These are phyloP conservation scores for Siniperca knerii DNA, from an alignment of 2,113 vertebrate species.

Conservation along the genomic window DNA sequence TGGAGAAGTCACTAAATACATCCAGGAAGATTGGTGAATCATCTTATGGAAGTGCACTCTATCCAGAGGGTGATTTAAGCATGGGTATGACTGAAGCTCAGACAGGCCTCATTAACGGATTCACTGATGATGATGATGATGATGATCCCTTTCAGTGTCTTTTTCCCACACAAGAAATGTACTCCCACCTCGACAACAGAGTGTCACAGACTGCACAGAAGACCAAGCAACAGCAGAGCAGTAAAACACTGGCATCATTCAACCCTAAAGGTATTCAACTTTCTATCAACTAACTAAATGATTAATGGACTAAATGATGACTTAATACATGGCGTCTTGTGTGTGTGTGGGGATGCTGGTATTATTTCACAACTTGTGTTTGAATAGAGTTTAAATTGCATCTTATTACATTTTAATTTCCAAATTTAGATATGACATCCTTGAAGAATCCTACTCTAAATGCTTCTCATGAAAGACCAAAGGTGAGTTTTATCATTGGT, in stretches of 20 bases:
- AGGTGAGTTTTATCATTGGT: slow-evolving; percentile 21
- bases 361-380: background rate
- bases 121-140: slow-evolving; percentile 28
- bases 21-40: slow-evolving; percentile 21
- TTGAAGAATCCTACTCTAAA: slow-evolving; percentile 3
- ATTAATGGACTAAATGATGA: background rate
- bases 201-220: slow-evolving; percentile 5
- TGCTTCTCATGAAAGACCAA: slow-evolving; percentile 20
- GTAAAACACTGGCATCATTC: slow-evolving; percentile 1
- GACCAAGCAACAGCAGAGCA: slow-evolving; percentile 25
- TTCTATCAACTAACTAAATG: background rate
- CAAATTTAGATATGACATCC: slow-evolving; percentile 20
- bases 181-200: slow-evolving; percentile 12
- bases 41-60: slow-evolving; percentile 46
- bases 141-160: slow-evolving; percentile 59
- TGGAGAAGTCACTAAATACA: slow-evolving; percentile 15
- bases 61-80: slow-evolving; percentile 44
- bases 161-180: slow-evolving; percentile 59
- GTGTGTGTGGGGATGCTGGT: background rate
- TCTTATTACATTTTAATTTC: background rate
- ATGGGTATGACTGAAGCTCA: slow-evolving; percentile 60
- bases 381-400: background rate
- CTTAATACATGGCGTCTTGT: background rate
- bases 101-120: slow-evolving; percentile 32
- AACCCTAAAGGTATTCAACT: slow-evolving; percentile 46